A percentile compares a stretch with the other conserved stretches of the same genome.
phyloP scores from a whole-genome alignment of 2,888 invertebrate species.

The Ecdyonurus torrentis region DNA sequence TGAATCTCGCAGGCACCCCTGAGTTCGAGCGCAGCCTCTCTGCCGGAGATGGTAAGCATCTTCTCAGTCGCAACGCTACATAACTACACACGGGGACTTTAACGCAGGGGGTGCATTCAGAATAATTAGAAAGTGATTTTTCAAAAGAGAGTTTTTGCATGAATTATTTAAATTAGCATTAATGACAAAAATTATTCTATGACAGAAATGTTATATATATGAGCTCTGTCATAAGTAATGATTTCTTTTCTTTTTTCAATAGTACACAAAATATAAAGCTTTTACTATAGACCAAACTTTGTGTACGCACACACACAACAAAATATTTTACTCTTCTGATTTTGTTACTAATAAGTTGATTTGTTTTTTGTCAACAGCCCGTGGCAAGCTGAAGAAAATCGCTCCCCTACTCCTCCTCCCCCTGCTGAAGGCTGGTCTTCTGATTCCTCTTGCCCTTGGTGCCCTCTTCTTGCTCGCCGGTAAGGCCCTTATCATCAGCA shows the following conservation, averaged over 20 bases:
- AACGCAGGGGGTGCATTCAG: not conserved
- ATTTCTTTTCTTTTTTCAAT: slow-evolving; percentile 10
- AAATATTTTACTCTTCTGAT: not conserved
- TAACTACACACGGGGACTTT: slow-evolving; percentile 10
- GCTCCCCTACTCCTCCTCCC: slow-evolving; percentile 61
- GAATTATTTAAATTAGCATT: too few species aligned
- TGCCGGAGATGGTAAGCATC: slow-evolving; percentile 31
- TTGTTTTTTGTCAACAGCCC: slow-evolving; percentile 21
- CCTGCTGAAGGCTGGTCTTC: slow-evolving; percentile 58
- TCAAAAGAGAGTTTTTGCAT: too few species aligned
- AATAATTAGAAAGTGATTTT: not conserved
- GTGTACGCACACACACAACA: too few species aligned
- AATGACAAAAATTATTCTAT: not conserved
- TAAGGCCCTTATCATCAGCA: slow-evolving; percentile 71
- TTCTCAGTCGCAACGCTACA: too few species aligned
- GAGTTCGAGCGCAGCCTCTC: slow-evolving; percentile 42
- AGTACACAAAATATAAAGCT: slow-evolving; percentile 20
- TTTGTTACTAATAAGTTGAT: not conserved
- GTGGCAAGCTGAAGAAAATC: slow-evolving; percentile 55
- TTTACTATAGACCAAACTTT: too few species aligned
- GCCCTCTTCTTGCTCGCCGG: slow-evolving; percentile 67
- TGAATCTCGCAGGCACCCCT: slow-evolving; percentile 54
- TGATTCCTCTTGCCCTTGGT: slow-evolving; percentile 67
- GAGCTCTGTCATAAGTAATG: not conserved
- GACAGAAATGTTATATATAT: not conserved